Conservation (phyloP, 2,888 invertebrate genomes). For the Xanthorhoe designata region DNA sequence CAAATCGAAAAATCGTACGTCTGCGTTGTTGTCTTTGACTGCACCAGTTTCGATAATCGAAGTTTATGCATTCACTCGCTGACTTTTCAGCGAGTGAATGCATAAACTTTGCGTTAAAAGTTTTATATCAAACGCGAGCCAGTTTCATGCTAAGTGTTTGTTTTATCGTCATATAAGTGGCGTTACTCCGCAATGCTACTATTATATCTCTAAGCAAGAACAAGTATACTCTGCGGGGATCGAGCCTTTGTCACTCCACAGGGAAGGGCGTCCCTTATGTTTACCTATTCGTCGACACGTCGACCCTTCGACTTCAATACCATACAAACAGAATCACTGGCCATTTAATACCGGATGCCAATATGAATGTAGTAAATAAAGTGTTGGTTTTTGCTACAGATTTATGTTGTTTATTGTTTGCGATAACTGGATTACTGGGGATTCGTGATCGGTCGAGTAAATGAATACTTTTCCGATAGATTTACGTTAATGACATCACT, state of each 20-base stretch:
- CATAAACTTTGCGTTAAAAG: too few relatives aligned
- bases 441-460: not conserved
- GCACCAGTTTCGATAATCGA: not conserved
- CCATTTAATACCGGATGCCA: conserved; percentile 44
- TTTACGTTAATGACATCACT: not conserved
- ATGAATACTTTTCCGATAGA: conserved; percentile 4
- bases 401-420: conserved; percentile 37
- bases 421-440: conserved; percentile 9
- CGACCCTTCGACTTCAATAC: conserved; percentile 57
- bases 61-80: not conserved
- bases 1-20: not conserved
- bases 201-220: conserved; percentile 14
- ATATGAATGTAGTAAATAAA: conserved; percentile 40
- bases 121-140: not conserved
- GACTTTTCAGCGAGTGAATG: too few relatives aligned
- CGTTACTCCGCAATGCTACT: not conserved
- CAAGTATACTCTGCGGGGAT: conserved; percentile 57
- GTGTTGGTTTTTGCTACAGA: conserved; percentile 23
- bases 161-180: conserved; percentile 3
- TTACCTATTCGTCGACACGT: conserved; percentile 62
- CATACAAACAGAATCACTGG: conserved; percentile 52
- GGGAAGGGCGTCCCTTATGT: conserved; percentile 61
- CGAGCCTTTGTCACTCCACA: conserved; percentile 62
- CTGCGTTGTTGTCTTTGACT: not conserved
- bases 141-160: not conserved